Evolutionary conservation across 2,888 invertebrate genomes (phyloP), one percentile per base, ranked within the genome.

Genomic region (Anthophora plumipes): DNA sequence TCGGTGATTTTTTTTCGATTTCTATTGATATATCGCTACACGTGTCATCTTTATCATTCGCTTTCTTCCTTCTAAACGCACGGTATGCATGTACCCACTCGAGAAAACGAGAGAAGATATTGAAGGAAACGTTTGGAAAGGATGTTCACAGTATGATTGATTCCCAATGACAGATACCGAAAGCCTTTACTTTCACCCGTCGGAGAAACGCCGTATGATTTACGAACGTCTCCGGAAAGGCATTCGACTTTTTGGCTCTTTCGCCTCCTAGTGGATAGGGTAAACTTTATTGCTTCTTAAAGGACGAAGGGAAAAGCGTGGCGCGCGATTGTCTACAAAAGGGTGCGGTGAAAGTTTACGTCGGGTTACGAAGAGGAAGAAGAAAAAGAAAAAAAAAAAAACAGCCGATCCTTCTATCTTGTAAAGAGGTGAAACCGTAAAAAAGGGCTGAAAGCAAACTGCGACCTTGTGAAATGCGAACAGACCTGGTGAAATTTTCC

Each of bases 131-230:
- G 54, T 46, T 11, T 31, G 14, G 4, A 25, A 14, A 22, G 22
- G 37, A 37, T n/a, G 41, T 31, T 17, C 17, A n/a, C 22, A 43
- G 22, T 17, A 48, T 66, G 77, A 82, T 83, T 60, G 82, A 90
- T 85, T 82, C 83, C 82, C 72, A n/a, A 69, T 61, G 71, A 77
- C 80, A 84, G 83, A 86, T 83, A 89, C 69, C 31, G 31, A 83
- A 92, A 92, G 90, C 90, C 89, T 92, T 90, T 90, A 89, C 92
- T 92, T 92, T 92, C 92, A 88, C 92, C 85, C 80, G 37, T 43
- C 52, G 70, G 73, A 82, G 77, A 76, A 78, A 75, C 66, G 31
- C n/a, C n/a, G 61, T 39, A 71, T 90, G 89, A 91, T 91, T 91
- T 90, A 91, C 86, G 84, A 77, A 87, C 88, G 75, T 74, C 50